Evolutionary conservation across 2,888 invertebrate genomes (phyloP).

Genomic region (Lepidochitona cinerea): DNA sequence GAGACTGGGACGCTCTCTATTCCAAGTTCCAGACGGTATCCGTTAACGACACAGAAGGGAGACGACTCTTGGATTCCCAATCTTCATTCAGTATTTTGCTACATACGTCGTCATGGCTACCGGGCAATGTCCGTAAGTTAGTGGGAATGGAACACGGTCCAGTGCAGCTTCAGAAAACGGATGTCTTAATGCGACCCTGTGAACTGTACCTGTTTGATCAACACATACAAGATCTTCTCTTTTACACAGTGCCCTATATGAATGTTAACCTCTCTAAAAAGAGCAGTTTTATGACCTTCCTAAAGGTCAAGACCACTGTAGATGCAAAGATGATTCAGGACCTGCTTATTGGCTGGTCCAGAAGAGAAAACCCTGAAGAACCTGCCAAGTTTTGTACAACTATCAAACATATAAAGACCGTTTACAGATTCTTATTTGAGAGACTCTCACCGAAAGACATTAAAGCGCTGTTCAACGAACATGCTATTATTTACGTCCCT

Average conservation of each 20-base stretch:
- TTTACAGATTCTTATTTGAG: constrained; percentile 55
- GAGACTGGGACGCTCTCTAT: constrained; percentile 45
- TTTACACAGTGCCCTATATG: constrained; percentile 57
- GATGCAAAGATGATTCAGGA: constrained; percentile 42
- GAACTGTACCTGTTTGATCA: constrained; percentile 32
- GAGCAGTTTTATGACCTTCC: constrained; percentile 47
- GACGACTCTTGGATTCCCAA: constrained; percentile 35
- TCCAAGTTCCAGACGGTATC: constrained; percentile 30
- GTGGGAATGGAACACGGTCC: constrained; percentile 13
- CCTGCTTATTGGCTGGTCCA: constrained; percentile 52
- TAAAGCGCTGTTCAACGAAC: constrained; percentile 49
- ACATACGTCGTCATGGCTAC: constrained; percentile 54
- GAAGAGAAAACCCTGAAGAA: constrained; percentile 26
- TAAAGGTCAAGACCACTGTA: constrained; percentile 47
- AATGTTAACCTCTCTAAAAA: constrained; percentile 23
- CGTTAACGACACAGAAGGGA: constrained; percentile 35
- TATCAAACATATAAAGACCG: constrained; percentile 50
- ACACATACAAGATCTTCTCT: constrained; percentile 41
- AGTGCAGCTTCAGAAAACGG: not conserved
- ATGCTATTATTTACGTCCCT: constrained; percentile 61
- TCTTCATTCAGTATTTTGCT: constrained; percentile 59
- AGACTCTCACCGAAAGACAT: constrained; percentile 48
- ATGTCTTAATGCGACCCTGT: constrained; percentile 26
- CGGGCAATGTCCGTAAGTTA: constrained; percentile 37
- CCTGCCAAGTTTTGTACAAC: constrained; percentile 51